Evolutionary conservation across 2,113 vertebrate genomes (phyloP), one percentile per base, ranked within the genome.

Genomic region (Morone saxatilis): DNA sequence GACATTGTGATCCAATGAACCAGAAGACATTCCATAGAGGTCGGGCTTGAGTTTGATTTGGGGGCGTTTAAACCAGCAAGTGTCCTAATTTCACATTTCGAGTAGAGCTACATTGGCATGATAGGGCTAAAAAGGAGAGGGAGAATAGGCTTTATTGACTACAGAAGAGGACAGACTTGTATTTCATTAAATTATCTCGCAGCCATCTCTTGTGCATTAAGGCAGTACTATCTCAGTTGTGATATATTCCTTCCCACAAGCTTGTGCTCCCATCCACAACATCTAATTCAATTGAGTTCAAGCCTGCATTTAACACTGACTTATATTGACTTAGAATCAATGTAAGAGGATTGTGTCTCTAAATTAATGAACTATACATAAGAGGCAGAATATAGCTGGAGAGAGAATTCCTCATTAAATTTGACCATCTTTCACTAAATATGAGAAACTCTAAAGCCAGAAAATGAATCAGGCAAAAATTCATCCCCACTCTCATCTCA

Each of bases 1-100:
- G 57, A 65, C 72, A 72, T 76, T 76, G 51, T 76, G 60, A 71
- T 59, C 53, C 66, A 76, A 0, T 63, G 48, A 75, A 62, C 14
- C 56, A 62, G 70, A 69, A 76, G 51, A 76, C 51, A 59, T 53
- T 53, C 57, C 76, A 70, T 11, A 66, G 59, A 40, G 43, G 13
- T 48, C n/a, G 0, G 9, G 43, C 76, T 74, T 57, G 7, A 31
- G 36, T 25, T 56, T 31, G 25, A 70, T 56, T 41, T 47, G 13
- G 10, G 56, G 4, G 3, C 17, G 31, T 61, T 53, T 12, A 53
- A 12, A n/a, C 11, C 51, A 68, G 51, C 22, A 12, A 6, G 20
- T 12, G n/a, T 10, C 8, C 47, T 22, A 41, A 0, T n/a, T 69
- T 76, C 57, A 20, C 19, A 63, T 70, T 81, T 36, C 31, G 40